A percentile compares a stretch with the other conserved stretches of the same genome.
phyloP scores from a whole-genome alignment of 2,888 invertebrate species.

The Epistrophe eligans region DNA sequence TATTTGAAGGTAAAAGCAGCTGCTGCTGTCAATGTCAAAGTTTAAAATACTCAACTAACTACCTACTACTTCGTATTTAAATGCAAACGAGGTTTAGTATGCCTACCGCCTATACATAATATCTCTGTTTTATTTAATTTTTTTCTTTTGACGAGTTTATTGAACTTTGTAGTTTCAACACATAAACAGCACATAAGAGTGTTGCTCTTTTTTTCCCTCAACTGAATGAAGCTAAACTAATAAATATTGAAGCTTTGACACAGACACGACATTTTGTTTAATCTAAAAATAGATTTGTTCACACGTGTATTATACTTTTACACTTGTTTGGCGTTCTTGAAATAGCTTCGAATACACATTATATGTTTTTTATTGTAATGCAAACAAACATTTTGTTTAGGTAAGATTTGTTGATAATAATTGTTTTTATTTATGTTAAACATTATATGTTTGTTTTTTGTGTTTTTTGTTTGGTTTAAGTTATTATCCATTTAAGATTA shows the following conservation, averaged over 20 bases:
- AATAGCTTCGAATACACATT: background rate
- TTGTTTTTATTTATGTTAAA: constrained; percentile 7
- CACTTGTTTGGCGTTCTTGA: constrained; percentile 40
- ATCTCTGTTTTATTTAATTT: constrained; percentile 13
- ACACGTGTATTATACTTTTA: constrained; percentile 26
- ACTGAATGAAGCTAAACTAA: constrained; percentile 18
- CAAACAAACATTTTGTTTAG: constrained; percentile 28
- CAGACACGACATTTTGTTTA: constrained; percentile 26
- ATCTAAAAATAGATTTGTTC: constrained; percentile 30
- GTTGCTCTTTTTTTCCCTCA: constrained; percentile 6
- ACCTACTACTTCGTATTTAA: constrained; percentile 33
- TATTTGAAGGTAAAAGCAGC: constrained; percentile 13
- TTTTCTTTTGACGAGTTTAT: constrained; percentile 48
- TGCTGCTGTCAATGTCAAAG: constrained; percentile 57
- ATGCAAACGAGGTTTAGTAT: constrained; percentile 9
- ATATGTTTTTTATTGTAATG: constrained; percentile 3
- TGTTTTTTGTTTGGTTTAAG: background rate
- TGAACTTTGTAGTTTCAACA: constrained; percentile 54
- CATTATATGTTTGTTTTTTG: constrained; percentile 5
- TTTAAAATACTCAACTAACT: constrained; percentile 32
- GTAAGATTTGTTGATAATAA: constrained; percentile 37
- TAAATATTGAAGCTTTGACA: constrained; percentile 47
- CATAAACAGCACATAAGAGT: background rate
- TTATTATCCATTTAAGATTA: background rate
- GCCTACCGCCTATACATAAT: background rate